Base-by-base conservation (phyloP, 2,113 vertebrate genomes). In the Lucifuga dentata region DNA sequence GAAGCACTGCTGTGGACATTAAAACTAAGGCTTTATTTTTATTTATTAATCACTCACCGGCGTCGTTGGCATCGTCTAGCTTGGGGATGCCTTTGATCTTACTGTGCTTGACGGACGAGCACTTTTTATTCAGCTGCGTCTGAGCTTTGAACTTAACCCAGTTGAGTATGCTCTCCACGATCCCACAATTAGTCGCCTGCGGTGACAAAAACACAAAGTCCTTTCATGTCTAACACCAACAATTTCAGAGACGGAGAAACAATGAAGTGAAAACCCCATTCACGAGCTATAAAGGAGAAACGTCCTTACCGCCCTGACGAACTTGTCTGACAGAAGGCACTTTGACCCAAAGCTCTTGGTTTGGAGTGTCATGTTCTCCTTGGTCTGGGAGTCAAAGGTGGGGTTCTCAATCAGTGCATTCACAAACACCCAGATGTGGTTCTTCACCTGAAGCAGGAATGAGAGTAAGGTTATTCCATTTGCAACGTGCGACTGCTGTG, bases 121-220 rank as follows among this genome's bases (percentile, higher is more conserved):
- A 99, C 80, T 99, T 99, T 86, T 99, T 99, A 86, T 99, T 99
- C 65, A 99, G 91, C 82, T 99, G 98, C 2, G 93, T 98, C 90
- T 99, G 98, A 52, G 97, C 98, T 87, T 99, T 99, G 86, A 99
- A 99, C 93, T 98, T 99, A 50, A 99, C 98, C 98, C 97, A 99
- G 81, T 99, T 99, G 79, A 99, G 91, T 52, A 99, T 99, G 78
- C 96, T 99, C 90, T 99, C 98, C 62, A 99, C 96, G 59, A 99
- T 98, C 55, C 98, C 98, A 88, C 98, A 99, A 89, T 98, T 99
- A 43, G 95, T 98, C 6, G 97, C 97, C 98, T 99, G 78, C 7
- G 20, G 69, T 3, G 63, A 81, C 61, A 66, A 46, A 72, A 8
- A 66, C 13, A 58, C 5, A 41, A 12, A 39, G 9, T 38, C 1